Conservation (phyloP, 2,888 invertebrate species). For the Drosophila antonietae region DNA sequence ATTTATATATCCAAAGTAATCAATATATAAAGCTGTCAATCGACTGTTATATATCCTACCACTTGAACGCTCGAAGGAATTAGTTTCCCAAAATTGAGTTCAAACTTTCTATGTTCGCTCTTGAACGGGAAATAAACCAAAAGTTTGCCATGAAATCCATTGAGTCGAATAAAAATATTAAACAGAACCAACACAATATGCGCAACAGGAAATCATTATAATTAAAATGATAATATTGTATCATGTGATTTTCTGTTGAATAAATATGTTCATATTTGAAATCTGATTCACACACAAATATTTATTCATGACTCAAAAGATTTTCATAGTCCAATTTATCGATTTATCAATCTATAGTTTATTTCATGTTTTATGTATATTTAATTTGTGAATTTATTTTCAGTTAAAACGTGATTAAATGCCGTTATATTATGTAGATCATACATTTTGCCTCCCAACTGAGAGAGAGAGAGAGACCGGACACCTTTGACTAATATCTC, state of each 20-base stretch:
- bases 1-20: too few relatives aligned
- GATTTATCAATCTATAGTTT: slow-evolving; percentile 9
- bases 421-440: slow-evolving; percentile 17
- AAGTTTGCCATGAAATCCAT: too few relatives aligned
- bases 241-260: background rate
- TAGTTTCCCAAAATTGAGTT: too few relatives aligned
- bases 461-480: background rate
- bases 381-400: slow-evolving; percentile 9
- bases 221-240: background rate
- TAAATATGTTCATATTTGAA: background rate
- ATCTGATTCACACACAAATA: background rate
- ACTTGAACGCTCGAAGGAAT: too few relatives aligned
- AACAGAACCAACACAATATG: background rate
- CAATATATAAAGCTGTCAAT: too few relatives aligned
- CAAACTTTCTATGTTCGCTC: too few relatives aligned
- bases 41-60: too few relatives aligned
- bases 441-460: background rate
- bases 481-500: slow-evolving; percentile 11
- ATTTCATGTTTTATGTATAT: slow-evolving; percentile 11
- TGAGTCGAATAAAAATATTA: background rate
- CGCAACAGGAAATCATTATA: background rate
- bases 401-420: slow-evolving; percentile 1
- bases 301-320: background rate
- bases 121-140: too few relatives aligned
- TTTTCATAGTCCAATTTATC: background rate